phyloP scores from a whole-genome alignment of 2,797 vertebrate genomes.

The Syngnathus rostellatus region DNA sequence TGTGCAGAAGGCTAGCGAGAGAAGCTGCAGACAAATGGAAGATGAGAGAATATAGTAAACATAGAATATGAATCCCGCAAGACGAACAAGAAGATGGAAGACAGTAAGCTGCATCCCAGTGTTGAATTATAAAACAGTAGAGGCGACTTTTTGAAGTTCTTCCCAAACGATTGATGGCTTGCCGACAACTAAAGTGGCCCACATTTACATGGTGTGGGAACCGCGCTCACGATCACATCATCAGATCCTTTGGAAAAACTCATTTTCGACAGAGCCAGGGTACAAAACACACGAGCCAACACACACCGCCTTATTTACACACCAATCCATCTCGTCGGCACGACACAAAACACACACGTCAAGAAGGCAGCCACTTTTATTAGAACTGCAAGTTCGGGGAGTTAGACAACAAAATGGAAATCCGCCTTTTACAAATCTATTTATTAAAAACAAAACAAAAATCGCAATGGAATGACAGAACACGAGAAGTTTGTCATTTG shows the following conservation, averaged over 20 bases:
- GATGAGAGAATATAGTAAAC: constrained; percentile 8
- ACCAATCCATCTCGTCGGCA: not conserved
- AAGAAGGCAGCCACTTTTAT: constrained; percentile 5
- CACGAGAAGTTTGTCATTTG: constrained; percentile 23
- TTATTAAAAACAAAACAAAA: constrained; percentile 47
- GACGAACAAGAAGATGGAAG: constrained; percentile 16
- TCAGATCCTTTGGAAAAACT: constrained; percentile 14
- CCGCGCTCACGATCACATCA: constrained; percentile 19
- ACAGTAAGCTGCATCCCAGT: constrained; percentile 10
- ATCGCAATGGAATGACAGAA: constrained; percentile 36
- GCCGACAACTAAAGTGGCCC: constrained; percentile 35
- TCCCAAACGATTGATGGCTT: constrained; percentile 44
- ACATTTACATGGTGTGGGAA: constrained; percentile 31
- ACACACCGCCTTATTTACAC: not conserved
- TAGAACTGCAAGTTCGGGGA: not conserved
- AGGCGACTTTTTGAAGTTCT: constrained; percentile 29
- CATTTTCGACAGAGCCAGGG: not conserved
- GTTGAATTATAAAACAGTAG: constrained; percentile 48
- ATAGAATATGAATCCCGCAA: constrained; percentile 17
- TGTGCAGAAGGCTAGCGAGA: constrained; percentile 9
- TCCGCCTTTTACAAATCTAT: constrained; percentile 53
- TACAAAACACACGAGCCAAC: not conserved
- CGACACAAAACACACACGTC: not conserved
- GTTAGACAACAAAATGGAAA: constrained; percentile 15
- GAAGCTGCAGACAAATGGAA: constrained; percentile 12